Conservation (phyloP, 2,797 vertebrate genomes). For the Ceryle rudis region DNA sequence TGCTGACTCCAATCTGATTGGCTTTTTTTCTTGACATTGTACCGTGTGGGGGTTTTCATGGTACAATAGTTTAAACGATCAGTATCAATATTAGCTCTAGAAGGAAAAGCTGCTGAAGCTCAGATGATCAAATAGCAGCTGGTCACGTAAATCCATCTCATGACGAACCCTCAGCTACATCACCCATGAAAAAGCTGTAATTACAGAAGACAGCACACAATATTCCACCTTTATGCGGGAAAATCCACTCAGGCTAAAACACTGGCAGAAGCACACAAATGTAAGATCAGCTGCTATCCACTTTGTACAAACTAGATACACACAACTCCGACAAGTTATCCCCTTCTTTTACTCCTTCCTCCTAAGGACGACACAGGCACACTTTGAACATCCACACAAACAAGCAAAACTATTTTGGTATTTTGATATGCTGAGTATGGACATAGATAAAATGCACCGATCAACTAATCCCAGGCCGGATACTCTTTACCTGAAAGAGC, state of each 20-base stretch:
- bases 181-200: not conserved
- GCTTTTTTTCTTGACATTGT: not conserved
- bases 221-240: not conserved
- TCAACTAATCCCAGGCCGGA: no score
- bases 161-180: not conserved
- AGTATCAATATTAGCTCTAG: not conserved
- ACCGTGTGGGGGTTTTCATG: not conserved
- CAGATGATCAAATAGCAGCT: not conserved
- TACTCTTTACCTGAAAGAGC: slow-evolving; percentile 89
- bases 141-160: not conserved
- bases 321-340: not conserved
- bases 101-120: not conserved
- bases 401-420: no score
- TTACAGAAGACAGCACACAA: not conserved
- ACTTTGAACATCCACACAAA: rapidly evolving
- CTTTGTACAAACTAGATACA: not conserved
- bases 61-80: not conserved
- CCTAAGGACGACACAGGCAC: not conserved
- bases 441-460: rapidly evolving
- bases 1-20: not conserved
- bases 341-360: not conserved
- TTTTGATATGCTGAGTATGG: rapidly evolving
- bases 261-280: not conserved
- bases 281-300: rapidly evolving
- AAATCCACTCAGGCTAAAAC: not conserved